Percentiles rank a stretch among this genome's conserved stretches.
These are phyloP conservation scores for Acleris cristana DNA, from an alignment of 2,888 invertebrate species.

Conservation along the genomic window DNA sequence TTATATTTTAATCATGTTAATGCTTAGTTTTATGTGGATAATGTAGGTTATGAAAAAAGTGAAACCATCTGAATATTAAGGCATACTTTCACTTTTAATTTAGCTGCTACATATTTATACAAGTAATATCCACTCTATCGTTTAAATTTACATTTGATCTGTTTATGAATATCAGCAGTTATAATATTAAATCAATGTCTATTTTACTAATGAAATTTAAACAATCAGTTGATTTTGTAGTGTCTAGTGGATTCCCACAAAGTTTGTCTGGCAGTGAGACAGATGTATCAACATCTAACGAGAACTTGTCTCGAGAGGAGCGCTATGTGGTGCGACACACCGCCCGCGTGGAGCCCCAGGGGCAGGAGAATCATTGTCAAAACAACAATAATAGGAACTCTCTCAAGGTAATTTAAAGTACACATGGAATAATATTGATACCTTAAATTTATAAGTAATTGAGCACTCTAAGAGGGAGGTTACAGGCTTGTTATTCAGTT, in stretches of 20 bases:
- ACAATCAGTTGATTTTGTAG: slow-evolving; percentile 47
- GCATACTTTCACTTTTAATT: no score
- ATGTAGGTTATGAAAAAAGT: neutral
- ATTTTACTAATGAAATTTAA: no score
- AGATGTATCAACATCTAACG: slow-evolving; percentile 94
- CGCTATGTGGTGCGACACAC: slow-evolving; percentile 92
- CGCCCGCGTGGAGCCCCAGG: slow-evolving; percentile 95
- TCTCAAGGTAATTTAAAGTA: slow-evolving; percentile 78
- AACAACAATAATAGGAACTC: slow-evolving; percentile 82
- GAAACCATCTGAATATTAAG: no score
- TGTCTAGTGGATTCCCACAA: slow-evolving; percentile 86
- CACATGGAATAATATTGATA: slow-evolving; percentile 43
- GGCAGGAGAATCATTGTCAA: slow-evolving; percentile 89
- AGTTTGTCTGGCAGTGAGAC: slow-evolving; percentile 95
- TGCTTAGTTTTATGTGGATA: neutral
- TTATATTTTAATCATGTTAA: neutral
- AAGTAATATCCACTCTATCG: no score
- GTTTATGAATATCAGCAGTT: no score
- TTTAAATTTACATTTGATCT: no score
- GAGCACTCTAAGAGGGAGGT: no score
- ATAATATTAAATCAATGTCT: no score
- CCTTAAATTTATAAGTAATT: no score
- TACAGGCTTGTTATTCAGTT: no score
- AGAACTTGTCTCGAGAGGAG: slow-evolving; percentile 94
- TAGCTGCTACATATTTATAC: no score